phyloP scores from a whole-genome alignment of 2,113 vertebrate genomes.

The Psephotus haematonotus region DNA sequence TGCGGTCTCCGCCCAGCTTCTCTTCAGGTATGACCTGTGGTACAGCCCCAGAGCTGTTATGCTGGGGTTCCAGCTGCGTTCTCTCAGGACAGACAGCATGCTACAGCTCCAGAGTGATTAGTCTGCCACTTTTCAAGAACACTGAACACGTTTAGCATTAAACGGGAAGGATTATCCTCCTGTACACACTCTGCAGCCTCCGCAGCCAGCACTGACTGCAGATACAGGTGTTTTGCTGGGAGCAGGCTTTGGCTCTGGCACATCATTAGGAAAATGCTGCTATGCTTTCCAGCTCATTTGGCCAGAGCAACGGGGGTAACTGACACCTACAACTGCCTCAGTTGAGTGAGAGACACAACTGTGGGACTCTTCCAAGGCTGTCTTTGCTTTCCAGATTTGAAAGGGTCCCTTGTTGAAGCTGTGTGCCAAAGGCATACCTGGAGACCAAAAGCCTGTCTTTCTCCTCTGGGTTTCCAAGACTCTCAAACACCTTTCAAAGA shows the following conservation, averaged over 20 bases:
- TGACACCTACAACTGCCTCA: constrained; percentile 29
- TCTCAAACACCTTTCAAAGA: neutral
- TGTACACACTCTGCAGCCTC: neutral
- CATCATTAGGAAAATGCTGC: constrained; percentile 3
- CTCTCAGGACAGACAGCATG: neutral
- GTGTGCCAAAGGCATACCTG: neutral
- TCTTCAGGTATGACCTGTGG: neutral
- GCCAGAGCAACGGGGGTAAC: neutral
- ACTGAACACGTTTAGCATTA: neutral
- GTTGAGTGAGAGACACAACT: neutral
- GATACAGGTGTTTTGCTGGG: constrained; percentile 8
- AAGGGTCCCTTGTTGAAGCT: neutral
- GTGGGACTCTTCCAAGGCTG: constrained; percentile 24
- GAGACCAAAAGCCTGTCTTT: neutral
- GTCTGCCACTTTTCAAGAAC: neutral
- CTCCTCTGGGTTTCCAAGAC: neutral
- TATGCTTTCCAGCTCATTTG: constrained; percentile 55
- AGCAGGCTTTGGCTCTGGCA: neutral
- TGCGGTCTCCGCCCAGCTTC: neutral
- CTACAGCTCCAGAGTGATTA: neutral
- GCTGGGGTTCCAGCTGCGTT: neutral
- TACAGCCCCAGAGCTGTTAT: fast-evolving
- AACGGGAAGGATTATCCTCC: neutral
- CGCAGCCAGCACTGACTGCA: neutral
- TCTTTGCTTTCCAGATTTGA: neutral